Evolutionary conservation across 2,888 invertebrate species (phyloP).

Genomic region (Pandemis corylana): DNA sequence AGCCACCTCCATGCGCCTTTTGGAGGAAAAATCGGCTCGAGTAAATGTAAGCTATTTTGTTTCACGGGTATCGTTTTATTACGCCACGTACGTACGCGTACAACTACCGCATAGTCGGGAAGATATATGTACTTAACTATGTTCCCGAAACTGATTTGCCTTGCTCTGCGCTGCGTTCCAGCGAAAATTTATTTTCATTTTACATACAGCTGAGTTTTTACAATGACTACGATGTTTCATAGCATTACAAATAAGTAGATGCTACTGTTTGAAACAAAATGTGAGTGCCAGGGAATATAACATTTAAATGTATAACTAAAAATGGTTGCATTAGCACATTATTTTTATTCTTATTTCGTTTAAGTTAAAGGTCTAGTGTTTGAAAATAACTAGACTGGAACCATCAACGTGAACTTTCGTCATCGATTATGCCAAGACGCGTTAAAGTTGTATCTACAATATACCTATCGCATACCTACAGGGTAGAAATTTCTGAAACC

Average conservation of each 20-base stretch:
- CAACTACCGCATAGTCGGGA: slow-evolving; percentile 27
- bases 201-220: slow-evolving; percentile 23
- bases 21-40: slow-evolving; percentile 46
- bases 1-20: slow-evolving; percentile 46
- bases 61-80: slow-evolving; percentile 55
- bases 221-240: slow-evolving; percentile 17
- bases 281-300: background rate
- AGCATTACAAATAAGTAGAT: background rate
- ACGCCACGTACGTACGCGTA: slow-evolving; percentile 42
- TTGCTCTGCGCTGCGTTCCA: slow-evolving; percentile 23
- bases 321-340: too few species aligned
- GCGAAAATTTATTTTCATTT: slow-evolving; percentile 27
- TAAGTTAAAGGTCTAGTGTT: background rate
- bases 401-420: background rate
- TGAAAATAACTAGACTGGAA: background rate
- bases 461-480: background rate
- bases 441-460: background rate
- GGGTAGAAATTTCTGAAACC: background rate
- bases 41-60: slow-evolving; percentile 54
- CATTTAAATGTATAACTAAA: background rate
- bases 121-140: slow-evolving; percentile 37
- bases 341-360: background rate
- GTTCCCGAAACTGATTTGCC: slow-evolving; percentile 43
- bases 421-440: background rate
- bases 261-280: slow-evolving; percentile 11